Percentiles rank a stretch among this genome's conserved stretches.
These are phyloP conservation scores for human (Homo sapiens) DNA, from an alignment of 2,113 vertebrate species.

Conservation along the genomic window GRCh38 chr14:53553501-53554000, in stretches of 20 bases:
- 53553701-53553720: not conserved
- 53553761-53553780: slow-evolving; percentile 18
- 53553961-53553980: slow-evolving; percentile 55
- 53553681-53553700: not conserved
- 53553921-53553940: slow-evolving; percentile 49
- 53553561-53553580: not conserved
- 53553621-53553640: slow-evolving; percentile 20
- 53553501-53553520: not conserved
- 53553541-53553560: slow-evolving; percentile 25
- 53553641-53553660: slow-evolving; percentile 7
- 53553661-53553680: slow-evolving; percentile 25
- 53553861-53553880: slow-evolving; percentile 61
- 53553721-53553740: not conserved
- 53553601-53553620: not conserved
- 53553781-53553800: not conserved
- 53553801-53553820: slow-evolving; percentile 49
- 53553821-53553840: slow-evolving; percentile 1
- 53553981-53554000: slow-evolving; percentile 82
- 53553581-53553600: not conserved
- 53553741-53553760: slow-evolving; percentile 1
- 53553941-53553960: slow-evolving; percentile 66
- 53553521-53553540: not conserved
- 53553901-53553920: not conserved
- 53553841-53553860: slow-evolving; percentile 68
- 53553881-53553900: slow-evolving; percentile 61